These are phyloP conservation scores for Graptemys geographica DNA, from an alignment of 2,797 vertebrate species.

Conservation along the genomic window DNA sequence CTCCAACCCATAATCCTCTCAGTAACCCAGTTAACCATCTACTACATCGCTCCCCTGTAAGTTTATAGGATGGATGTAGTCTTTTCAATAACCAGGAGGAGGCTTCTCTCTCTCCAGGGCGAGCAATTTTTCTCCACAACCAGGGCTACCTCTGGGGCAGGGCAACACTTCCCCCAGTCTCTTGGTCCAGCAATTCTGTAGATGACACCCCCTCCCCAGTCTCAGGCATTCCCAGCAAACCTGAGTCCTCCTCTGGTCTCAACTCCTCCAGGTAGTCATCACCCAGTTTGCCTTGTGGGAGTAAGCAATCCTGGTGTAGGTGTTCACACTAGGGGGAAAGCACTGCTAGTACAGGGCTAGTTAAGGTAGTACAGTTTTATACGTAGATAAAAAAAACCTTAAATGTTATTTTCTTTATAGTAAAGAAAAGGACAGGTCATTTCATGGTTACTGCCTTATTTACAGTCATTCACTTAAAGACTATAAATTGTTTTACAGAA, in stretches of 20 bases:
- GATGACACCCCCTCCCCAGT: no score
- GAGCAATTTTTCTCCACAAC: neutral
- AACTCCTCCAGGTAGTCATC: neutral
- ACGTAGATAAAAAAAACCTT: neutral
- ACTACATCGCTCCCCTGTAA: neutral
- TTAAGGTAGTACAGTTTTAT: neutral
- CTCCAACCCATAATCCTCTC: neutral
- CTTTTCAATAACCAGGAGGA: neutral
- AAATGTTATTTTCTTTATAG: neutral
- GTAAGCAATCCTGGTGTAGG: neutral
- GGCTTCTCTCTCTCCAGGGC: neutral
- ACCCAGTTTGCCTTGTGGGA: neutral
- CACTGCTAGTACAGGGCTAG: neutral
- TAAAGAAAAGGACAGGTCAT: neutral
- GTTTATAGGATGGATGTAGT: neutral
- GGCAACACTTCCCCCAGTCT: neutral
- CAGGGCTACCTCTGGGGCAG: neutral
- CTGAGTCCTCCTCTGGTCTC: neutral
- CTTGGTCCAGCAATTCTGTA: neutral
- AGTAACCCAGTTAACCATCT: neutral
- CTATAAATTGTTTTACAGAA: constrained; percentile 1
- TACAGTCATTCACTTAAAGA: constrained; percentile 18
- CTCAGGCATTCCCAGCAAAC: neutral
- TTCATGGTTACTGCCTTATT: neutral
- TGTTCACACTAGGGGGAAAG: neutral